Evolutionary conservation across 1,140 invertebrate species (phyloP), one percentile per base, ranked within the genome.

Genomic region (Calosoma granatense): DNA sequence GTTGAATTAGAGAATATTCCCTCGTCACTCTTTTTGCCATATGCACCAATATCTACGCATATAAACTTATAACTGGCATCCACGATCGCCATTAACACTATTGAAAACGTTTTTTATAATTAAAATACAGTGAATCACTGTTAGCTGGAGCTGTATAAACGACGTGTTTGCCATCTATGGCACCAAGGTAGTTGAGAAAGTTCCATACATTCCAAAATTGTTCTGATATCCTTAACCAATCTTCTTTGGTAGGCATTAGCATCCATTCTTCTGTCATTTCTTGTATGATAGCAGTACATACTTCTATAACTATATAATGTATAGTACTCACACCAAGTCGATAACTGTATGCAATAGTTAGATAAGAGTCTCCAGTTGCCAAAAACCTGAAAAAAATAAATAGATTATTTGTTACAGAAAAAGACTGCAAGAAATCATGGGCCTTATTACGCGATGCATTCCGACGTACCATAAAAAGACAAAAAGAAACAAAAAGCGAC

Each of bases 121-220:
- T 76, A 23, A 67, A 72, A 64, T 61, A 76, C 20, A 59, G n/a
- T n/a, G n/a, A n/a, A n/a, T n/a, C n/a, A 54, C 64, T 61, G 20
- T 64, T 61, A 4, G 54, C 20, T 1, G 70, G 71, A 26, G 60
- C 60, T 20, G 60, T 54, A 20, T 74, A 70, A 21, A 54, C 23
- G 14, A 75, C 59, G 54, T 75, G 72, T 59, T 73, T 76, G n/a
- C 72, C 70, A 62, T 75, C 73, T 12, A 76, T 59, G 17, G 67
- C 67, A 11, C 72, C 73, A 36, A 70, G 56, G 54, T 71, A 74
- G 60, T 72, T 64, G 15, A 71, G 73, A 60, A 75, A 72, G 53
- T 71, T 61, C 64, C 70, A 72, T 36, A 60, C 39, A 19, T 53
- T 52, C 17, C 51, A 12, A 62, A 67, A 71, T 17, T 61, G 58